Evolutionary conservation across 2,888 invertebrate species (phyloP).

Genomic region (Trachelus iudaicus): DNA sequence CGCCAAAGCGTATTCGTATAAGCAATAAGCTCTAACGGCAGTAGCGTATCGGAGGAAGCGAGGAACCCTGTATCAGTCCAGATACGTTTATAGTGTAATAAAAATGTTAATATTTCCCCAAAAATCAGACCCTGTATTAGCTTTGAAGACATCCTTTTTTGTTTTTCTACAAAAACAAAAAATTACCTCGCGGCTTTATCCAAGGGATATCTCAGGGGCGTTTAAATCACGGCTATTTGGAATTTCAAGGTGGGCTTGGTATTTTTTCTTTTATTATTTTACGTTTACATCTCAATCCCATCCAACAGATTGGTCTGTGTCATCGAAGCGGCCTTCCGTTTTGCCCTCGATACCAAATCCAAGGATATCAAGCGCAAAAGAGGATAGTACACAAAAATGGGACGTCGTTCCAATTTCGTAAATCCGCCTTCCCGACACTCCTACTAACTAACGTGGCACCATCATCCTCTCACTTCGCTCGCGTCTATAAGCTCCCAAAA

Average conservation of each 20-base stretch:
- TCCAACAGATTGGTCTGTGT: neutral
- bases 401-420: neutral
- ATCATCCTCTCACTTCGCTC: neutral
- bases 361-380: neutral
- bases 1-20: neutral
- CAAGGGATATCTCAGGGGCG: neutral
- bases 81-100: neutral
- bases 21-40: neutral
- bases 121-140: neutral
- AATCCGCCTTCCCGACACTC: neutral
- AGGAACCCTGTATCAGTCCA: neutral
- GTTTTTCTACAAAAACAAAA: too few relatives aligned
- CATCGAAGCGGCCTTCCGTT: neutral
- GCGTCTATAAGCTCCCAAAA: slow-evolving; percentile 32
- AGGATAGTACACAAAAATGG: neutral
- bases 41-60: neutral
- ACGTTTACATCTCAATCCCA: neutral
- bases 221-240: neutral
- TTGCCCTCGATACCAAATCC: neutral
- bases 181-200: neutral
- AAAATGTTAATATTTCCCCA: neutral
- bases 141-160: neutral
- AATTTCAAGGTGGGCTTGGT: neutral
- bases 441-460: neutral
- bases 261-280: neutral